A percentile compares a stretch with the other conserved stretches of the same genome.
phyloP scores from a whole-genome alignment of 2,888 invertebrate genomes.

The Ormyrus pomaceus region DNA sequence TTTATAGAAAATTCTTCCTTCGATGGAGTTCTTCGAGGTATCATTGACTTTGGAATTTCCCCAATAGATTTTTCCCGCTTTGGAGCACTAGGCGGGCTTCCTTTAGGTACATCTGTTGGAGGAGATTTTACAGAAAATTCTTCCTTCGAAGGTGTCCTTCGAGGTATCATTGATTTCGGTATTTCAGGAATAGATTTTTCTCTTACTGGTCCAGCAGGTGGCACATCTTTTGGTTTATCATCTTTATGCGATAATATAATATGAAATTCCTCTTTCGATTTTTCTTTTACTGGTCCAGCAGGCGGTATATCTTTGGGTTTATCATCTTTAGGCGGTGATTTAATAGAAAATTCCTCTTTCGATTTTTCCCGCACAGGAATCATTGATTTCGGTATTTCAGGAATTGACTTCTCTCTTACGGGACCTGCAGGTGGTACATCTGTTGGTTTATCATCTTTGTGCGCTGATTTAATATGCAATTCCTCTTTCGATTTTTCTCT shows the following conservation, averaged over 20 bases:
- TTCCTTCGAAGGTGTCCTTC: conserved; percentile 8
- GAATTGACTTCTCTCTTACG: no score
- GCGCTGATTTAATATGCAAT: conserved; percentile 3
- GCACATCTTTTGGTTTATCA: no score
- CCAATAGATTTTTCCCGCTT: conserved; percentile 10
- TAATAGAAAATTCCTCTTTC: conserved; percentile 5
- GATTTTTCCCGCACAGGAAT: conserved; percentile 8
- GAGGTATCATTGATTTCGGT: conserved; percentile 21
- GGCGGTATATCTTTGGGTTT: neutral
- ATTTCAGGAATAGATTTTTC: conserved; percentile 42
- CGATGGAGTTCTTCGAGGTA: conserved; percentile 1
- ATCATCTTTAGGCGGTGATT: neutral
- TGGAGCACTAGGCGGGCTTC: neutral
- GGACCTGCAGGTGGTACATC: neutral
- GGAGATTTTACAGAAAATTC: conserved; percentile 21
- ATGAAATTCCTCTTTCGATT: neutral
- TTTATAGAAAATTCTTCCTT: conserved; percentile 33
- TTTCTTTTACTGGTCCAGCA: neutral
- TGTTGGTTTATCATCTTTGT: neutral
- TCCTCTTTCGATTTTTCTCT: conserved; percentile 41
- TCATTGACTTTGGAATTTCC: conserved; percentile 27
- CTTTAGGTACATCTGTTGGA: neutral
- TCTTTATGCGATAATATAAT: neutral
- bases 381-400: neutral
- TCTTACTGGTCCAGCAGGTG: no score